Conservation (phyloP, 2,797 vertebrate genomes). For the Microtus agrestis region DNA sequence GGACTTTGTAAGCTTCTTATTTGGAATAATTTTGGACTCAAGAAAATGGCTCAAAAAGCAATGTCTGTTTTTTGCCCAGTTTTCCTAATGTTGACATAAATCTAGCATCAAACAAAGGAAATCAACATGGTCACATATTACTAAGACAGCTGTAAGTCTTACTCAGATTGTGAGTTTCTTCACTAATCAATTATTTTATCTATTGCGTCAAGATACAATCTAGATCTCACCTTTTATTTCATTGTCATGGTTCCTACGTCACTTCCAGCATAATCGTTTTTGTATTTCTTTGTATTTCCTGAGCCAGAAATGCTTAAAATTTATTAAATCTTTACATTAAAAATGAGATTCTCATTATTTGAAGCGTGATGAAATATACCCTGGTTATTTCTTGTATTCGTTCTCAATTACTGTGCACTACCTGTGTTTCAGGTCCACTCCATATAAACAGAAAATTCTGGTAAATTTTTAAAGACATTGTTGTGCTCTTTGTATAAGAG, state of each 20-base stretch:
- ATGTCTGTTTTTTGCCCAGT: background rate
- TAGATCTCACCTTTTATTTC: background rate
- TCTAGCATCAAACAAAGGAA: background rate
- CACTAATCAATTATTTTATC: background rate
- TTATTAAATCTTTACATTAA: background rate
- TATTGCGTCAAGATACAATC: background rate
- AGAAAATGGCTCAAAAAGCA: background rate
- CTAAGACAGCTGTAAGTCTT: background rate
- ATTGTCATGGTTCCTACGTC: background rate
- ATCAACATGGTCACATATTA: background rate
- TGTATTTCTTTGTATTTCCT: background rate
- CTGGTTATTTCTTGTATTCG: background rate
- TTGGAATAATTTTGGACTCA: background rate
- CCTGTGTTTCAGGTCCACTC: background rate
- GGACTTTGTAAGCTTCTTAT: constrained; percentile 16
- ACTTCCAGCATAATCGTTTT: background rate
- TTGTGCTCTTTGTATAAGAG: background rate
- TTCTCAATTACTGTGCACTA: background rate
- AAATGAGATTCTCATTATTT: constrained; percentile 8
- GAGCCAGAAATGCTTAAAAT: background rate
- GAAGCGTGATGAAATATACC: constrained; percentile 18
- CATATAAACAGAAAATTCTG: background rate
- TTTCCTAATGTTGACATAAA: background rate
- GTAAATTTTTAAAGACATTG: background rate
- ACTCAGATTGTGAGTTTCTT: background rate